Percentiles rank a stretch among this genome's conserved stretches.
Evolutionary conservation across 2,113 vertebrate species (phyloP).

Genomic region (Dipodomys merriami): DNA sequence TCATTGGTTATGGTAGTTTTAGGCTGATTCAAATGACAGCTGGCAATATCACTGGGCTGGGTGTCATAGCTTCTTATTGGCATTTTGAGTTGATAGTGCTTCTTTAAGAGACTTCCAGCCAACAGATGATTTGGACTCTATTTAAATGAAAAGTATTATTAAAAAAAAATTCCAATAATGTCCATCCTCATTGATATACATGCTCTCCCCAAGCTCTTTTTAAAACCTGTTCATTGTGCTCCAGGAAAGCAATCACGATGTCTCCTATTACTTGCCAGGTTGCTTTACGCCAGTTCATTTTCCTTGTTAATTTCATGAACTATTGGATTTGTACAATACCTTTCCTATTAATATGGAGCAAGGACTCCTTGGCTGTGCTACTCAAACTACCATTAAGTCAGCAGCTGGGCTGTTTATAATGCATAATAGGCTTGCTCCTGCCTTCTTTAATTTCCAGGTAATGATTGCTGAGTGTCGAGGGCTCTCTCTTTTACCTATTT

Average conservation of each 20-base stretch:
- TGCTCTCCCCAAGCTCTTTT: conserved; percentile 33
- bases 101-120: conserved; percentile 46
- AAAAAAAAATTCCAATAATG: conserved; percentile 27
- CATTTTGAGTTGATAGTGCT: conserved; percentile 50
- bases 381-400: conserved; percentile 68
- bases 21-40: not conserved
- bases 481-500: conserved; percentile 71
- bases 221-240: conserved; percentile 30
- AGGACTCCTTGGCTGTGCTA: conserved; percentile 62
- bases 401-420: conserved; percentile 63
- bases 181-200: conserved; percentile 44
- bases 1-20: not conserved
- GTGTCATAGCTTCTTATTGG: conserved; percentile 25
- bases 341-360: conserved; percentile 76
- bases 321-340: conserved; percentile 60
- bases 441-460: conserved; percentile 73
- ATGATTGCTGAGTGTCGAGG: conserved; percentile 68
- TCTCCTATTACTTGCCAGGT: conserved; percentile 64
- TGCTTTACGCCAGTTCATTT: conserved; percentile 73
- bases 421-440: conserved; percentile 57
- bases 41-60: not conserved
- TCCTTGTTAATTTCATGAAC: conserved; percentile 76
- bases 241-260: conserved; percentile 38
- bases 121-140: conserved; percentile 46
- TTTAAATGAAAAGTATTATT: conserved; percentile 70